These are phyloP conservation scores for Aurelia sp. DNA, from an alignment of 30 jellyfish, hydroid and myxozoan genomes.

Conservation along the genomic window DNA sequence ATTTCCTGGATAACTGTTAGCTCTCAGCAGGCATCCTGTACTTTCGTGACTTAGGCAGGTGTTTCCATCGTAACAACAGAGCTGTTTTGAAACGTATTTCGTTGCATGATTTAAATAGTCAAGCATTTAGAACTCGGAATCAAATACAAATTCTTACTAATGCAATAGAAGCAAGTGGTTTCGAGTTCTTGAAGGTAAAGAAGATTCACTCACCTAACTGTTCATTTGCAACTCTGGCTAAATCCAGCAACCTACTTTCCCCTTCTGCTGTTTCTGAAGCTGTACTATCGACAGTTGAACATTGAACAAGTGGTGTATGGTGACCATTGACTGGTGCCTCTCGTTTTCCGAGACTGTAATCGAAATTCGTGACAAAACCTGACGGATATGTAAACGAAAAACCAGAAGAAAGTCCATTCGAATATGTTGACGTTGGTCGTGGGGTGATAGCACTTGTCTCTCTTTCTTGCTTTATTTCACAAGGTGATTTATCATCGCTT, in stretches of 20 bases:
- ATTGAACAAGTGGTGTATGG: slow-evolving; percentile 48
- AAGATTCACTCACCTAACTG: slow-evolving; percentile 56
- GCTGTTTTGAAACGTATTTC: too few species aligned
- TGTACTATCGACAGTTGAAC: slow-evolving; percentile 87
- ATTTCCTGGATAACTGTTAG: too few species aligned
- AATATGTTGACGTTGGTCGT: slow-evolving; percentile 17
- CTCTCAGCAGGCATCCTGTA: too few species aligned
- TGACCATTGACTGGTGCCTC: slow-evolving; percentile 10
- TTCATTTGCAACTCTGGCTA: slow-evolving; percentile 89
- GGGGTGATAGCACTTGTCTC: slow-evolving; percentile 6
- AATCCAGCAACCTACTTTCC: slow-evolving; percentile 77
- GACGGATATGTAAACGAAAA: slow-evolving; percentile 10
- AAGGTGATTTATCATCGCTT: slow-evolving; percentile 7
- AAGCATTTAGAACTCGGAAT: too few species aligned
- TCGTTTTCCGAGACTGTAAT: background rate
- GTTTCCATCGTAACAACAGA: too few species aligned
- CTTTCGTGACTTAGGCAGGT: too few species aligned
- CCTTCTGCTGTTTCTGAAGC: slow-evolving; percentile 60
- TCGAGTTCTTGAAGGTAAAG: background rate
- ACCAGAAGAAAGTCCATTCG: slow-evolving; percentile 21
- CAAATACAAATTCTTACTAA: too few species aligned
- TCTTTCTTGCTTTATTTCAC: background rate
- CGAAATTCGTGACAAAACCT: background rate
- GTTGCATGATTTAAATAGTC: too few species aligned
- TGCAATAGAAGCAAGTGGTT: too few species aligned